Percentiles rank a stretch among this genome's conserved stretches.
phyloP scores from a whole-genome alignment of 2,797 vertebrate species.

The Hyperoplus immaculatus region DNA sequence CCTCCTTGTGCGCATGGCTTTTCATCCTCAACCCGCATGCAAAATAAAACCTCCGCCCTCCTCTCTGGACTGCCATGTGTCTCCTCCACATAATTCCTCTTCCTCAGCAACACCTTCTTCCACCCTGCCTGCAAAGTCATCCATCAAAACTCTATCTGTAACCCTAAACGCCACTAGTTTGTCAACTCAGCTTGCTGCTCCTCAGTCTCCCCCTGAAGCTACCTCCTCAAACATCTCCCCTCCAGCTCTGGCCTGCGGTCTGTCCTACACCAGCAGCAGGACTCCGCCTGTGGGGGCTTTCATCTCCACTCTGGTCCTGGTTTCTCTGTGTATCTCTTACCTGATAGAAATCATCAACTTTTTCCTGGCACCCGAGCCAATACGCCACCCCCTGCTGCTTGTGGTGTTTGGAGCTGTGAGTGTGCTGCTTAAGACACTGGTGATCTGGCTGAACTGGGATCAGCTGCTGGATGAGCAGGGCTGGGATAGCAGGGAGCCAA shows the following conservation, averaged over 20 bases:
- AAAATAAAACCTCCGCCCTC: neutral
- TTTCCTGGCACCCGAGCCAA: slow-evolving; percentile 70
- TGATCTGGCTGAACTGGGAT: slow-evolving; percentile 66
- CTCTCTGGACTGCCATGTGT: neutral
- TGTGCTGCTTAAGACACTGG: slow-evolving; percentile 75
- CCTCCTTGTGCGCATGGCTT: slow-evolving; percentile 70
- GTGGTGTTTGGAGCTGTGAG: slow-evolving; percentile 67
- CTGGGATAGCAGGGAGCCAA: neutral
- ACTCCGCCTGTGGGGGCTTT: slow-evolving; percentile 73
- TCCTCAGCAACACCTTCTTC: slow-evolving; percentile 1
- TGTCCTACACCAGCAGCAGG: slow-evolving; percentile 62
- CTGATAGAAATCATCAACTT: slow-evolving; percentile 78
- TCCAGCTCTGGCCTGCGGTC: slow-evolving; percentile 13
- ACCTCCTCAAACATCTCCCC: neutral
- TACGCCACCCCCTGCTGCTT: slow-evolving; percentile 75
- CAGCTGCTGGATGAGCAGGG: slow-evolving; percentile 16
- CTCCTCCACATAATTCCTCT: slow-evolving; percentile 21
- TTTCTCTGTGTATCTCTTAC: slow-evolving; percentile 81
- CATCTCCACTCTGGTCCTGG: slow-evolving; percentile 80
- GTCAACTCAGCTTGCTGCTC: neutral
- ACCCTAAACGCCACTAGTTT: neutral
- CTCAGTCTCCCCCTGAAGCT: neutral
- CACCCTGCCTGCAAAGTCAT: neutral
- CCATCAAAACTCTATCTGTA: neutral
- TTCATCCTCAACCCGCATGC: slow-evolving; percentile 25